Conservation (phyloP, 2,888 invertebrate genomes). For the Tigriopus californicus region DNA sequence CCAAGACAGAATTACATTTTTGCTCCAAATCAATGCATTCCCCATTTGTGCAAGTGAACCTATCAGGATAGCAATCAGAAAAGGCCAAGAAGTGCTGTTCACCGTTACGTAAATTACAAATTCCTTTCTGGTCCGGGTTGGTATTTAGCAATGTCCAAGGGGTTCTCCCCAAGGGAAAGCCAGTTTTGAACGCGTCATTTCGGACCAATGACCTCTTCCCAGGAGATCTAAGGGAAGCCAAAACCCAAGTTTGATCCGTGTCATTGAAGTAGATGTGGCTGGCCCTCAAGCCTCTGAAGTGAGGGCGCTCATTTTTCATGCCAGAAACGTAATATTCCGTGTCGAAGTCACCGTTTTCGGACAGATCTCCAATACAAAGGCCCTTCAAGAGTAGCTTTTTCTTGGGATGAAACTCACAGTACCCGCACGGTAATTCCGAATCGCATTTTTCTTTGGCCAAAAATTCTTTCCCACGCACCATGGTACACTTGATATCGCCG, state of each 20-base stretch:
- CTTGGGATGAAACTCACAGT: neutral
- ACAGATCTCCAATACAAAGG: neutral
- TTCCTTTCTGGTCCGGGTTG: neutral
- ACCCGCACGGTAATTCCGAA: neutral
- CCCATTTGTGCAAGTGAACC: neutral
- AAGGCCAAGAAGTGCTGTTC: neutral
- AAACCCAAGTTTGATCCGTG: neutral
- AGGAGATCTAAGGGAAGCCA: neutral
- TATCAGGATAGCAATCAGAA: constrained; percentile 1
- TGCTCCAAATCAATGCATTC: neutral
- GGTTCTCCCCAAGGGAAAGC: neutral
- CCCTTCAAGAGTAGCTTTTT: neutral
- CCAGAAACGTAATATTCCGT: neutral
- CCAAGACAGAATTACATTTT: neutral
- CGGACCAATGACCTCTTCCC: neutral
- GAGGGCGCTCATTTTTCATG: neutral
- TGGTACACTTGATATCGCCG: neutral
- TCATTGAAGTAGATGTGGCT: neutral
- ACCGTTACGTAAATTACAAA: neutral
- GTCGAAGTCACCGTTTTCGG: neutral
- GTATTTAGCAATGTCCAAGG: neutral
- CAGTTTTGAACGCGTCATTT: neutral
- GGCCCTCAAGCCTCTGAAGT: neutral
- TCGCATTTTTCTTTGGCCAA: neutral
- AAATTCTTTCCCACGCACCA: neutral